A percentile compares a stretch with the other conserved stretches of the same genome.
phyloP scores from a whole-genome alignment of 92 coral and sea anemone species.

The Diadumene lineata region DNA sequence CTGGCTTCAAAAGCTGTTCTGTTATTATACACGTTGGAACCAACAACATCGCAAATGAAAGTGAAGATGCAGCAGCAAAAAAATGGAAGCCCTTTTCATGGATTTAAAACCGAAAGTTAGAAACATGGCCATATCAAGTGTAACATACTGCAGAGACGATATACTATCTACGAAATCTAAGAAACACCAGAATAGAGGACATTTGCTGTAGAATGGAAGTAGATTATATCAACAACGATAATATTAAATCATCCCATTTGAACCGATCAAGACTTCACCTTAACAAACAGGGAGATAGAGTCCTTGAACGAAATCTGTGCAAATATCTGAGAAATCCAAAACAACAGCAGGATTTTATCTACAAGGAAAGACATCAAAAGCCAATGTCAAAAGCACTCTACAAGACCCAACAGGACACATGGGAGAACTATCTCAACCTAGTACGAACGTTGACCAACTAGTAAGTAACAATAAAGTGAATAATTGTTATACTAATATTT shows the following conservation, averaged over 20 bases:
- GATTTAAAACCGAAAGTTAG: too few relatives aligned
- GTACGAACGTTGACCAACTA: constrained; percentile 1
- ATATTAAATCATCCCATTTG: constrained; percentile 25
- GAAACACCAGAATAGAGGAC: too few relatives aligned
- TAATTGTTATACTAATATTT: not conserved
- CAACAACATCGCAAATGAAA: too few relatives aligned
- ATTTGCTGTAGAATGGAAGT: too few relatives aligned
- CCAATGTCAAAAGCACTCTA: not conserved
- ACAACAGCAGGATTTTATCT: constrained; percentile 14
- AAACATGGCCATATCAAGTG: too few relatives aligned
- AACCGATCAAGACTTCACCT: constrained; percentile 35
- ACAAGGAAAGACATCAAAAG: not conserved
- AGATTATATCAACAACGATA: too few relatives aligned
- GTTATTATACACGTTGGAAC: too few relatives aligned
- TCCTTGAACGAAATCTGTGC: constrained; percentile 31
- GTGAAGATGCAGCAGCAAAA: too few relatives aligned
- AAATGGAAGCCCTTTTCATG: too few relatives aligned
- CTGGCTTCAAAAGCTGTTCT: too few relatives aligned
- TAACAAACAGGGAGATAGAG: constrained; percentile 29
- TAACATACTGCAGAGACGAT: too few relatives aligned
- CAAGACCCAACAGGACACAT: constrained; percentile 8
- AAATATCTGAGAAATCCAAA: constrained; percentile 22
- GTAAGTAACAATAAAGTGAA: not conserved
- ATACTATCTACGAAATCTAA: too few relatives aligned
- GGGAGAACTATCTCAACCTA: constrained; percentile 7